Evolutionary conservation across 2,888 invertebrate species (phyloP), one percentile per base, ranked within the genome.

Genomic region (Pyralis farinalis): DNA sequence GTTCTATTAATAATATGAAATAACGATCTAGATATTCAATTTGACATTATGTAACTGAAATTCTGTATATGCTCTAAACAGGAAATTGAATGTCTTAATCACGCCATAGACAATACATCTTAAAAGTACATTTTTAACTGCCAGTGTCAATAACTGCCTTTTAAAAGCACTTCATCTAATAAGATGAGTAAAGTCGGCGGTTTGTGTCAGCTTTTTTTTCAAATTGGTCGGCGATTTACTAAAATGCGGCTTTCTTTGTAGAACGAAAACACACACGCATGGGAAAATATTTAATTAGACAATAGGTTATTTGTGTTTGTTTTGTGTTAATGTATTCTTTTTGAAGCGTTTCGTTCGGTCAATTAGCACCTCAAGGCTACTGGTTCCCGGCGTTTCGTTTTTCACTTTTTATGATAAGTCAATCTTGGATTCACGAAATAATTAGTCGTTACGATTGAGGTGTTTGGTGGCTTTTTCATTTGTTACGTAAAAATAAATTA

Each of bases 211-310:
- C 37, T 44, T 62, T 62, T 63, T 70, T 62, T 59, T 67, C 56
- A 59, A 63, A 70, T 69, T 61, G 65, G 65, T 71, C 74, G 71
- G 71, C 66, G 52, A 64, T 56, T 47, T 59, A 51, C 58, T 57
- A 53, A 59, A 56, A 37, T 40, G 47, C 51, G 68, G 68, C 81
- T 78, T 51, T 73, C 80, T 84, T 84, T 84, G 79, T 75, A 63
- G 54, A 53, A 55, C 58, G 55, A 56, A 57, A 50, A 51, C 54
- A 59, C 53, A 72, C 65, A 66, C 68, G 71, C 75, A 83, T 87
- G 87, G 84, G 87, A 87, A 87, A 86, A 85, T 78, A 85, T 87
- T 85, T 87, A 87, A 88, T 87, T 87, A 88, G 79, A 85, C 82
- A 84, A 86, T 83, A 84, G 84, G 71, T 88, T 86, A 87, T 84